Evolutionary conservation across 92 coral and sea anemone species (phyloP).

Genomic region (Virgularia gustaviana): DNA sequence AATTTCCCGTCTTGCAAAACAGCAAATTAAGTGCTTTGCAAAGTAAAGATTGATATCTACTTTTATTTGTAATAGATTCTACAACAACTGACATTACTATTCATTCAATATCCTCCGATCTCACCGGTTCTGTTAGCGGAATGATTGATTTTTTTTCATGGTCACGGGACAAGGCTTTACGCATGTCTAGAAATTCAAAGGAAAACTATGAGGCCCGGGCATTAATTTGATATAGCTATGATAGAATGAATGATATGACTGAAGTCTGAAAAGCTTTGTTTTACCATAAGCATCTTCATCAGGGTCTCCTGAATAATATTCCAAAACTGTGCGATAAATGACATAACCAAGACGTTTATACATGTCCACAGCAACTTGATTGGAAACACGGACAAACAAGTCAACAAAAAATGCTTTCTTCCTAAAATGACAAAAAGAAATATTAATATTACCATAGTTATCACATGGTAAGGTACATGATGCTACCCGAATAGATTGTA

Average conservation of each 20-base stretch:
- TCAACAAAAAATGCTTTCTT: conserved; percentile 96
- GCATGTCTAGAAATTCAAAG: conserved; percentile 66
- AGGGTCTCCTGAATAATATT: conserved; percentile 94
- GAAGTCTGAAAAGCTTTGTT: conserved; percentile 7
- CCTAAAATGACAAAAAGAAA: conserved; percentile 42
- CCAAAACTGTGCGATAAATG: conserved; percentile 82
- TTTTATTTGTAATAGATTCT: not conserved
- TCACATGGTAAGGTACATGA: not conserved
- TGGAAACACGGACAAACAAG: conserved; percentile 91
- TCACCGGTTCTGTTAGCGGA: conserved; percentile 89
- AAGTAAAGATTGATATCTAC: no score
- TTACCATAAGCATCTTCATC: conserved; percentile 98
- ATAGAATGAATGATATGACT: no score
- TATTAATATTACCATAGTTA: not conserved
- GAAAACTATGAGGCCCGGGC: no score
- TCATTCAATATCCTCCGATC: conserved; percentile 95
- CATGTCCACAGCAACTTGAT: conserved; percentile 90
- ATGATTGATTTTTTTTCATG: conserved; percentile 76
- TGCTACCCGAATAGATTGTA: not conserved
- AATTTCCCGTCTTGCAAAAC: no score
- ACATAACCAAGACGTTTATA: conserved; percentile 89
- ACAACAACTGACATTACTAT: not conserved
- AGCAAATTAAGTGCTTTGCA: no score
- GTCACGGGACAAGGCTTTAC: conserved; percentile 93
- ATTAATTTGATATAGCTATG: no score